These are phyloP conservation scores for Willisornis vidua DNA, from an alignment of 2,113 vertebrate species.

Conservation along the genomic window DNA sequence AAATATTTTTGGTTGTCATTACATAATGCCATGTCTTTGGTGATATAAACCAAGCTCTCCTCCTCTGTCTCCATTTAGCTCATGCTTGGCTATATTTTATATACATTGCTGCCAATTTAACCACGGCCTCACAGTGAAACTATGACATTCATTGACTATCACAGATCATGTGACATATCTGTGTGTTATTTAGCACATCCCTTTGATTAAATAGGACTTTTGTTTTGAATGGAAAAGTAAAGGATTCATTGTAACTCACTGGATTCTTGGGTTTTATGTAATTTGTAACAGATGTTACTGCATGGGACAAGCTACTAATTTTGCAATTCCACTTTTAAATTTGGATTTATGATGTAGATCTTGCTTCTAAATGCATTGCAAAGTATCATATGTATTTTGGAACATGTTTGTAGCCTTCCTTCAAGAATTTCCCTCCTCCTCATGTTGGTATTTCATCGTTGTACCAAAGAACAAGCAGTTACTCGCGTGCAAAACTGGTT, in stretches of 20 bases:
- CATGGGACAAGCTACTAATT: slow-evolving; percentile 41
- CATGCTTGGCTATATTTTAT: neutral
- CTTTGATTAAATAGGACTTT: slow-evolving; percentile 11
- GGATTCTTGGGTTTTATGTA: slow-evolving; percentile 30
- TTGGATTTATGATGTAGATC: neutral
- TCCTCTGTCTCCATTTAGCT: neutral
- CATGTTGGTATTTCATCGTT: neutral
- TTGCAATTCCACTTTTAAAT: slow-evolving; percentile 30
- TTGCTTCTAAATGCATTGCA: neutral
- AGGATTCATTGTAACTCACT: slow-evolving; percentile 33
- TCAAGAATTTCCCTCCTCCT: neutral
- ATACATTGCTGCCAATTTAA: neutral
- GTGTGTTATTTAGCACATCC: slow-evolving; percentile 8
- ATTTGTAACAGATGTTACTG: slow-evolving; percentile 61
- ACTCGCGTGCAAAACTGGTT: neutral
- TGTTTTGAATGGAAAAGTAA: slow-evolving; percentile 27
- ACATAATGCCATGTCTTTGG: neutral
- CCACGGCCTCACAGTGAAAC: slow-evolving; percentile 1
- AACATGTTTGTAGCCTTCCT: neutral
- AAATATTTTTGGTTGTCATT: neutral
- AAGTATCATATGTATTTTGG: neutral
- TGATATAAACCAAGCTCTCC: neutral
- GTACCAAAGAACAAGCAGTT: neutral
- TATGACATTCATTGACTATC: neutral
- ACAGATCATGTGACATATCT: neutral